phyloP scores from a whole-genome alignment of 1,140 invertebrate species.

The Magallana ariakensis region DNA sequence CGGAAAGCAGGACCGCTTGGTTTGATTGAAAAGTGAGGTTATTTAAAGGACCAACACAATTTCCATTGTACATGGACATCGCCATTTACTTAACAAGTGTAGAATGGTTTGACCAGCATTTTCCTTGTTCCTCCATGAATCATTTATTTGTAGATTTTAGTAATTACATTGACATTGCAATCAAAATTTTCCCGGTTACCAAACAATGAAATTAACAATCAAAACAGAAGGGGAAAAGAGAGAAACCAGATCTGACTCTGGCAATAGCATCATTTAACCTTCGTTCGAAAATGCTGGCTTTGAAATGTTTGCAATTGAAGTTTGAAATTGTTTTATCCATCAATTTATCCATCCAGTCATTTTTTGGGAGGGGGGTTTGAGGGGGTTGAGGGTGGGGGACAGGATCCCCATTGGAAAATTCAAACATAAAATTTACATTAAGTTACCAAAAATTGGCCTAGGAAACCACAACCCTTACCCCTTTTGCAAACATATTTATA shows the following conservation, averaged over 20 bases:
- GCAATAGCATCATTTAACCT: too few species aligned
- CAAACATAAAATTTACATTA: too few species aligned
- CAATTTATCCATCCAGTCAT: too few species aligned
- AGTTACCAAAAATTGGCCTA: too few species aligned
- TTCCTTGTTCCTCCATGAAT: background rate
- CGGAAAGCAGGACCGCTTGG: slow-evolving; percentile 14
- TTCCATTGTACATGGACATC: slow-evolving; percentile 24
- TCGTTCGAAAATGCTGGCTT: too few species aligned
- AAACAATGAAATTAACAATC: background rate
- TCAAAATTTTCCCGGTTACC: background rate
- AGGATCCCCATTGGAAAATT: too few species aligned
- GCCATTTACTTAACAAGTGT: slow-evolving; percentile 19
- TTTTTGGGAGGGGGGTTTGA: too few species aligned
- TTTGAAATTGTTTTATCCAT: too few species aligned
- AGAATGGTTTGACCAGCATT: background rate
- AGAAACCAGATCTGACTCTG: background rate
- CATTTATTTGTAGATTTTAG: background rate
- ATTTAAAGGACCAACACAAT: slow-evolving; percentile 25
- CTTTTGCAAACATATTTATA: background rate
- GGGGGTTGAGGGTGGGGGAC: too few species aligned
- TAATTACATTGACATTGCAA: background rate
- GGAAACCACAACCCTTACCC: too few species aligned
- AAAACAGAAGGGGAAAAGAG: background rate
- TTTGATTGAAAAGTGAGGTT: slow-evolving; percentile 29
- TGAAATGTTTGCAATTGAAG: too few species aligned